These are phyloP conservation scores for Melipona beecheii DNA, from an alignment of 2,888 invertebrate species.

Conservation along the genomic window DNA sequence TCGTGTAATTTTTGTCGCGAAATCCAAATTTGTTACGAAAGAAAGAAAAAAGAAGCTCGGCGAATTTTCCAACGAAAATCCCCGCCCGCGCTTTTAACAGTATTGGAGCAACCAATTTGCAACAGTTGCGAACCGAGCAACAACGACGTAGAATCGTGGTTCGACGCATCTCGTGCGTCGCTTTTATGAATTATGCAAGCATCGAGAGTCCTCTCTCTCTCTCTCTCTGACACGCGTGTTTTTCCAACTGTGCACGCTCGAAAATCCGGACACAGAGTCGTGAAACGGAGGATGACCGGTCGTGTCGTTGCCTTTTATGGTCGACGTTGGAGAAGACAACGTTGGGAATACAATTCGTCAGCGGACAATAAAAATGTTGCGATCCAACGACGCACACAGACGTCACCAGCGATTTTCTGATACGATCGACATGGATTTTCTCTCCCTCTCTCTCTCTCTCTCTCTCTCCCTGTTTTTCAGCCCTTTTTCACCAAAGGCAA, in stretches of 20 bases:
- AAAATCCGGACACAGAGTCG: constrained; percentile 33
- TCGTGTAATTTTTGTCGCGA: too few relatives aligned
- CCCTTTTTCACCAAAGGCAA: too few relatives aligned
- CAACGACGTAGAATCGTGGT: background rate
- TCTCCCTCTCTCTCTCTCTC: too few relatives aligned
- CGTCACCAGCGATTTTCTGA: constrained; percentile 1
- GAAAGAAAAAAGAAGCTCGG: background rate
- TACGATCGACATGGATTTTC: background rate
- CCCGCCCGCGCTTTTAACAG: background rate
- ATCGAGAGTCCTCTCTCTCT: background rate
- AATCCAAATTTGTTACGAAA: background rate
- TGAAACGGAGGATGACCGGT: constrained; percentile 41
- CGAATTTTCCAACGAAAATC: background rate
- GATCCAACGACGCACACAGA: constrained; percentile 6
- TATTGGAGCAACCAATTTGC: background rate
- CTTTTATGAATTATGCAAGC: constrained; percentile 40
- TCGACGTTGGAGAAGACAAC: constrained; percentile 15
- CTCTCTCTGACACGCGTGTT: background rate
- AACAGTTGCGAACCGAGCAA: background rate
- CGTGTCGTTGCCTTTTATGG: constrained; percentile 50
- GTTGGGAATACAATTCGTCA: constrained; percentile 36
- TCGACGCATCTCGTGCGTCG: background rate
- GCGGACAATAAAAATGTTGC: constrained; percentile 45
- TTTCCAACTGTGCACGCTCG: constrained; percentile 5
- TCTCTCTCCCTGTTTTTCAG: too few relatives aligned